Conservation (phyloP, 2,113 vertebrate species). For the Heliornis fulica region DNA sequence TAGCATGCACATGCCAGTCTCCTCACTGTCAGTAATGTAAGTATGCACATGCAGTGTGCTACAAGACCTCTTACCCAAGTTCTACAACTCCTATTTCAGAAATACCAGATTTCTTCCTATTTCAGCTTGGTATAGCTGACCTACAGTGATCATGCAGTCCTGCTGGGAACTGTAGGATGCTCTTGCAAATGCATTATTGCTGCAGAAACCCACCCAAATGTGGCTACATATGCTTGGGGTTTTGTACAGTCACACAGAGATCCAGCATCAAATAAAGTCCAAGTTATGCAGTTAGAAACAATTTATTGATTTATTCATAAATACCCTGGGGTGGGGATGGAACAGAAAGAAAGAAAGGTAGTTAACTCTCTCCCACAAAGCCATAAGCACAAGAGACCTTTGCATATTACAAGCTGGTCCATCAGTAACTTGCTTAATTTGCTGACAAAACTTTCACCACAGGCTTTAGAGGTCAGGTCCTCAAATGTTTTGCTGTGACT, state of each 20-base stretch:
- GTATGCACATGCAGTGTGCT: neutral
- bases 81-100: neutral
- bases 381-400: neutral
- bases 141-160: neutral
- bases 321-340: neutral
- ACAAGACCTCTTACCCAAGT: neutral
- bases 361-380: neutral
- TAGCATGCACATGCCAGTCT: fast-evolving
- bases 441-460: neutral
- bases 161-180: neutral
- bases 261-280: neutral
- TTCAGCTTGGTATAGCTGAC: neutral
- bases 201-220: neutral
- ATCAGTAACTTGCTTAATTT: neutral
- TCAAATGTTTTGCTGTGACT: neutral
- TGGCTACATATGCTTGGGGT: neutral
- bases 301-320: neutral
- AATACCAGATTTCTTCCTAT: neutral
- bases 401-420: neutral
- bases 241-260: neutral
- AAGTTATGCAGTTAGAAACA: neutral
- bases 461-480: neutral
- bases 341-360: neutral
- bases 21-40: neutral
- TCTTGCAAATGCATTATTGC: neutral